phyloP scores from a whole-genome alignment of 2,797 vertebrate species.

The Cyclopterus lumpus region DNA sequence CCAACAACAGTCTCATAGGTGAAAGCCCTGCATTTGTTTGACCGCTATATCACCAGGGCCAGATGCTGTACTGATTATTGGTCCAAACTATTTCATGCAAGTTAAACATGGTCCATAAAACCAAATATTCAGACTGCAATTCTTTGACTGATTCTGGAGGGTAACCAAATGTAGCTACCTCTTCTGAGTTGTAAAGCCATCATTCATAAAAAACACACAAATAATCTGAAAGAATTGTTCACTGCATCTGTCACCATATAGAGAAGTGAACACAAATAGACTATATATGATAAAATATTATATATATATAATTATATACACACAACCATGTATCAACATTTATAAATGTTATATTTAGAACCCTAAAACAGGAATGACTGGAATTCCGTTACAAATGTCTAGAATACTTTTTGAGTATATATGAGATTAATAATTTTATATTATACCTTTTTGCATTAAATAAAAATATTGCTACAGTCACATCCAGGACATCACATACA shows the following conservation, averaged over 20 bases:
- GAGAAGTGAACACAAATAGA: not conserved
- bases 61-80: not conserved
- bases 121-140: too few relatives aligned
- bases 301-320: not conserved
- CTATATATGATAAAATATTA: too few relatives aligned
- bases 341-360: not conserved
- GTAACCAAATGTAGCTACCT: too few relatives aligned
- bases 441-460: slow-evolving; percentile 7
- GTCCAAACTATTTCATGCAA: not conserved
- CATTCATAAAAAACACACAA: not conserved
- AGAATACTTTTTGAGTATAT: slow-evolving; percentile 31
- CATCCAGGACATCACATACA: slow-evolving; percentile 17
- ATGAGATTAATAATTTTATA: slow-evolving; percentile 12
- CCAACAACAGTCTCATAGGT: too few relatives aligned
- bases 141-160: too few relatives aligned
- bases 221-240: not conserved
- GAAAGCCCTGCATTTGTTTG: too few relatives aligned
- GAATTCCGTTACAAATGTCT: not conserved
- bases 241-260: not conserved
- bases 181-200: not conserved
- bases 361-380: not conserved
- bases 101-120: too few relatives aligned
- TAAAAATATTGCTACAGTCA: slow-evolving; percentile 13
- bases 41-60: not conserved
- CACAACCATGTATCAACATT: not conserved